Evolutionary conservation across 2,113 vertebrate genomes (phyloP), one percentile per base, ranked within the genome.

Genomic region (Cygnus atratus): DNA sequence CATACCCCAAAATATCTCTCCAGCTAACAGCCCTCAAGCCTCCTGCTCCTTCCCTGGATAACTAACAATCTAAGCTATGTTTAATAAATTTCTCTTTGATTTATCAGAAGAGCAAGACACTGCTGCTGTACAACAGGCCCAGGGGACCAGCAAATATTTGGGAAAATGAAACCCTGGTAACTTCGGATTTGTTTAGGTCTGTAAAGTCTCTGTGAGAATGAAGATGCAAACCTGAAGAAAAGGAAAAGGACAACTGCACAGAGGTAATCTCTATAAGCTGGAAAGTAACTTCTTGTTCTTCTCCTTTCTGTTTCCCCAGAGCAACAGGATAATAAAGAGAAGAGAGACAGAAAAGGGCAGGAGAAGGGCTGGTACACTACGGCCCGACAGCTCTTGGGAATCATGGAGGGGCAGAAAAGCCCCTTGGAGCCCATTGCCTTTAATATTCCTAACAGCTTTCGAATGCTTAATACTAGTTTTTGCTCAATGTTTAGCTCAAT

Each of bases 31-130:
- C 5, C 29, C 75, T 89, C 66, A 28, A 37, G 6, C 9, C 26
- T 79, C 48, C 57, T 67, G 28, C 35, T 68, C 22, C 44, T 82
- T 91, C 35, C 39, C 57, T 65, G 62, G 26, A 35, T 88, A 82
- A 20, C 70, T 82, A 78, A 65, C 75, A 77, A 62, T 52, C 61
- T 52, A 84, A 29, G 22, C 21, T 3, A 4, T 26, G 9, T 84
- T 96, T 77, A 77, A 92, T n/a, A 90, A 77, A 86, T 62, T 90
- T 66, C 41, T 94, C 18, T 21, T n/a, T 79, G 17, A 55, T 46
- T 82, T 75, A 65, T 6, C 28, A 92, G 55, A 81, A 88, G 84
- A 93, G 68, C 13, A 50, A 54, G n/a, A 41, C 25, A 35, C 28
- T 66, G n/a, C 35, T 41, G 59, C 90, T 59, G 88, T 54, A 66